Evolutionary conservation across 2,113 vertebrate species (phyloP).

Genomic region (Motacilla alba): DNA sequence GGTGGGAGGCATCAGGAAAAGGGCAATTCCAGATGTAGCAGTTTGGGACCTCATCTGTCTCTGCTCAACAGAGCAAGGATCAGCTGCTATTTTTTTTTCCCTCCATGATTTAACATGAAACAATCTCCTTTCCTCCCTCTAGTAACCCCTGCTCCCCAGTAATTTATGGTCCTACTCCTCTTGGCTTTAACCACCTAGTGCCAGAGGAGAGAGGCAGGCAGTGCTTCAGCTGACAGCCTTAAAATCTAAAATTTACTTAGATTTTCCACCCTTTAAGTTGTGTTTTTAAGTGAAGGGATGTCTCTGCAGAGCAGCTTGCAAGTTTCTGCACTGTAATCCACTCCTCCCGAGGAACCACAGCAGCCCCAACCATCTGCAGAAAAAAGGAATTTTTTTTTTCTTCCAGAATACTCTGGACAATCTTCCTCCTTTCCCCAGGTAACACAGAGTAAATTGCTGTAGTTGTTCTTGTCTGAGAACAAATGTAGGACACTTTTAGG

Average conservation of each 20-base stretch:
- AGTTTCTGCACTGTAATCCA: not conserved
- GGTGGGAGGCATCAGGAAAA: not conserved
- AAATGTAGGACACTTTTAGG: not conserved
- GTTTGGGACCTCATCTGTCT: not conserved
- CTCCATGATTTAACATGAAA: not conserved
- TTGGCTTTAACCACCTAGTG: not conserved
- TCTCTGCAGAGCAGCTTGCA: not conserved
- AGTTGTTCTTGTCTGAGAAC: not conserved
- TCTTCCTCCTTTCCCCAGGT: not conserved
- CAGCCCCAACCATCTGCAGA: not conserved
- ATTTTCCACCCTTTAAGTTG: not conserved
- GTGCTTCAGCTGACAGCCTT: not conserved
- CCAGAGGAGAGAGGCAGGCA: not conserved
- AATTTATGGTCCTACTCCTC: not conserved
- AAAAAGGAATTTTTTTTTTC: not conserved
- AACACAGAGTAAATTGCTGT: not conserved
- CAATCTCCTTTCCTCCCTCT: not conserved
- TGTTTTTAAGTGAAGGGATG: not conserved
- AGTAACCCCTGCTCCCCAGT: not conserved
- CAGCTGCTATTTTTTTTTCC: not conserved
- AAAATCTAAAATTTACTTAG: not conserved
- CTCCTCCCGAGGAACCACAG: not conserved
- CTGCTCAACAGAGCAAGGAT: not conserved
- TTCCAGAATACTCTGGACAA: not conserved
- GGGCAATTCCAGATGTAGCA: fast-evolving